These are phyloP conservation scores for Caenorhabditis panamensis DNA, from an alignment of 2,888 invertebrate genomes.

Conservation along the genomic window DNA sequence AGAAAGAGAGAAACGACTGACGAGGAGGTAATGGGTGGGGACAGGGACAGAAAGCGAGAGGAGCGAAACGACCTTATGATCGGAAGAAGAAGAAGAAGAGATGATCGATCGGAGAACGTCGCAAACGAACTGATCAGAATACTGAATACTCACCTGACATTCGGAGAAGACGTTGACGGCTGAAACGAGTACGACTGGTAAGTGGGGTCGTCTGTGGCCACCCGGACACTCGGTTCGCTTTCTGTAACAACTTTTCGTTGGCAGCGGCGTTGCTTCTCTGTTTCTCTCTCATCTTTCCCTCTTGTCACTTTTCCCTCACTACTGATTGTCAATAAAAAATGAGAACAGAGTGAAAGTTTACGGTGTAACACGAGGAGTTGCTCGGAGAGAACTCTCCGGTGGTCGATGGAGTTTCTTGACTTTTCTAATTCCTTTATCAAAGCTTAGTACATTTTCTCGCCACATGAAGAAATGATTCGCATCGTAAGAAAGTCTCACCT, in stretches of 20 bases:
- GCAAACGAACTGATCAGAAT: background rate
- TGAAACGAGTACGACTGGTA: constrained; percentile 61
- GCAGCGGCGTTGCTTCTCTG: background rate
- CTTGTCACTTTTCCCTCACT: constrained; percentile 41
- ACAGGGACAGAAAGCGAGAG: constrained; percentile 33
- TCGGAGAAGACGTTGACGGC: constrained; percentile 51
- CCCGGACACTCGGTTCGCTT: constrained; percentile 41
- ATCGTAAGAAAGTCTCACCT: constrained; percentile 2
- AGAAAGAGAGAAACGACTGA: constrained; percentile 12
- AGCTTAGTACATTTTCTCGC: background rate
- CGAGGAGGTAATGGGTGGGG: constrained; percentile 33
- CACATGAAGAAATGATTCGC: background rate
- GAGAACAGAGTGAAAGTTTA: constrained; percentile 28
- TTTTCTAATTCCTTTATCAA: too few species aligned
- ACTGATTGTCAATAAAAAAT: constrained; percentile 57
- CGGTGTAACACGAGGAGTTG: constrained; percentile 7
- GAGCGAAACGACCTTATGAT: constrained; percentile 51
- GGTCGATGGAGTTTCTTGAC: background rate
- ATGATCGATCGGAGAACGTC: constrained; percentile 21
- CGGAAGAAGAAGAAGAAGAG: constrained; percentile 7
- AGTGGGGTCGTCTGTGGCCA: constrained; percentile 60
- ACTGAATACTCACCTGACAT: constrained; percentile 30
- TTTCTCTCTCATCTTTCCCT: constrained; percentile 13
- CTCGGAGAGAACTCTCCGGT: constrained; percentile 1
- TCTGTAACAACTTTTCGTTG: constrained; percentile 28